Conservation (phyloP, 2,888 invertebrate species). For the Chrysina gloriosa region DNA sequence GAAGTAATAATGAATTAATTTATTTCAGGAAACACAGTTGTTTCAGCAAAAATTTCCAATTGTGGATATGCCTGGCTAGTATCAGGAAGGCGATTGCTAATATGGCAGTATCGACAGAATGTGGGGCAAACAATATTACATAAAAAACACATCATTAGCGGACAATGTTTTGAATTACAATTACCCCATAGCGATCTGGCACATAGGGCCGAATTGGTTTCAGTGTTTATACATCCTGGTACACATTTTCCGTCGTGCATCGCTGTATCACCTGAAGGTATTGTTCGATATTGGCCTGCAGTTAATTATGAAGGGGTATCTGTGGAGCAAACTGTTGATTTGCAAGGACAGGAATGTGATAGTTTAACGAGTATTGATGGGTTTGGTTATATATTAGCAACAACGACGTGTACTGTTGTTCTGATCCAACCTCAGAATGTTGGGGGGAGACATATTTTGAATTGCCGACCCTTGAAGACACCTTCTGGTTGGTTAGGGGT, state of each 20-base stretch:
- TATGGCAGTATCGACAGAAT: constrained; percentile 81
- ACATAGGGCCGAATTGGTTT: constrained; percentile 87
- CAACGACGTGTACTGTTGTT: constrained; percentile 90
- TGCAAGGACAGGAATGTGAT: constrained; percentile 90
- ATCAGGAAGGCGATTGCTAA: constrained; percentile 83
- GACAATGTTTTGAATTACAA: constrained; percentile 85
- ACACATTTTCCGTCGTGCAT: constrained; percentile 82
- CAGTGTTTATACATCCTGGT: constrained; percentile 73
- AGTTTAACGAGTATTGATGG: constrained; percentile 76
- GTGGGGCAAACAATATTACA: constrained; percentile 64
- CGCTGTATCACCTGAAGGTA: constrained; percentile 93
- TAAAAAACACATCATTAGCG: constrained; percentile 61
- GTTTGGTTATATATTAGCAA: constrained; percentile 85
- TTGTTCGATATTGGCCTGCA: constrained; percentile 82
- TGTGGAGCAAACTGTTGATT: constrained; percentile 84
- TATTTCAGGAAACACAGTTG: constrained; percentile 37
- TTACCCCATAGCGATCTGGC: constrained; percentile 93
- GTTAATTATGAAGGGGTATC: constrained; percentile 89
- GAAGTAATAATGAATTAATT: constrained; percentile 10
- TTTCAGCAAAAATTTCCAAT: constrained; percentile 64
- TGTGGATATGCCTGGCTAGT: constrained; percentile 75
- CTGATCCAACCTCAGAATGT: constrained; percentile 74
- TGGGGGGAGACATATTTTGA: constrained; percentile 77
- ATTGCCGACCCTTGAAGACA: constrained; percentile 76
- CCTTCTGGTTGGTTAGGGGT: constrained; percentile 90